Evolutionary conservation across 2,797 vertebrate genomes (phyloP).

Genomic region (Natrix natrix): DNA sequence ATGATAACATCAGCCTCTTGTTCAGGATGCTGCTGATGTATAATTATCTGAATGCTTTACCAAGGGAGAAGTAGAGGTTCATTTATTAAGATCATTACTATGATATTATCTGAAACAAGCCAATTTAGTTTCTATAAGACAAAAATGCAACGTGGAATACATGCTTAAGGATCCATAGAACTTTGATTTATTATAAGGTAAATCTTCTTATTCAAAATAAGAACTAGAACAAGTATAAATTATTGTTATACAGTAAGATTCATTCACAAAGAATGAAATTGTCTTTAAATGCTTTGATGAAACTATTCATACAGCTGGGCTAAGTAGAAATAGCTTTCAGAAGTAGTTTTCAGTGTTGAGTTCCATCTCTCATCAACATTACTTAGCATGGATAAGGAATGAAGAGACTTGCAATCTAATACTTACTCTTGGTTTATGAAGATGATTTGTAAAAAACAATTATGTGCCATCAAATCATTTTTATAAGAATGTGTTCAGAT

Average conservation of each 20-base stretch:
- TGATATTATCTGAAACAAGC: neutral
- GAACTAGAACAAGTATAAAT: neutral
- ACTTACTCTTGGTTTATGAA: neutral
- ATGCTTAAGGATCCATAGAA: neutral
- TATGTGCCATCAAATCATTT: neutral
- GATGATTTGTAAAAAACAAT: neutral
- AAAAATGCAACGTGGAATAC: neutral
- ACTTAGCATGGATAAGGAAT: neutral
- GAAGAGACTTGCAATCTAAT: neutral
- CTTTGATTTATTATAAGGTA: neutral
- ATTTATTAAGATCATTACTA: constrained; percentile 9
- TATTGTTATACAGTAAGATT: neutral
- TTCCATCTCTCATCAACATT: neutral
- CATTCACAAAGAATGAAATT: neutral
- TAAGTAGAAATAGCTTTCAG: neutral
- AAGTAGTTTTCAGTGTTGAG: neutral
- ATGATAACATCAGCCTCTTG: constrained; percentile 13
- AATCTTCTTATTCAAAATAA: neutral
- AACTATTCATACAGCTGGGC: neutral
- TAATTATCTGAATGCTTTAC: constrained; percentile 16
- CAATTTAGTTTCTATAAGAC: neutral
- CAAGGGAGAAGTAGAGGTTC: neutral
- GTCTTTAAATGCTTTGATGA: neutral
- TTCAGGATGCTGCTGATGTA: neutral
- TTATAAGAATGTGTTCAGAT: neutral